A percentile compares a stretch with the other conserved stretches of the same genome.
Evolutionary conservation across 2,888 invertebrate species (phyloP).

Genomic region (Eristalis pertinax): DNA sequence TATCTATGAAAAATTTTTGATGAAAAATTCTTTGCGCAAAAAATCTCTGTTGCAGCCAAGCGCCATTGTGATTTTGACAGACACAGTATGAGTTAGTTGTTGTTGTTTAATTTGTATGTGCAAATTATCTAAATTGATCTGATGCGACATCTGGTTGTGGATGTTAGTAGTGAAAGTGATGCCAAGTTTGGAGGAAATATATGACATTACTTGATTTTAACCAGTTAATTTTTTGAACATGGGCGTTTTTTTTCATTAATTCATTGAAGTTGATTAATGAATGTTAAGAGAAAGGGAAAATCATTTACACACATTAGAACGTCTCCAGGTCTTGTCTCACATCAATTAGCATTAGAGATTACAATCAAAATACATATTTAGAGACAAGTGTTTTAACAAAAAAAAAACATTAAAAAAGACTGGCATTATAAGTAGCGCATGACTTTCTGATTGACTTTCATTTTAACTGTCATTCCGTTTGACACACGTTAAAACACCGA

Average conservation of each 20-base stretch:
- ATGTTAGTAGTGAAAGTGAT: not conserved
- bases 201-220: no score
- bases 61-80: constrained; percentile 30
- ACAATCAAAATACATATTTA: no score
- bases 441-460: no score
- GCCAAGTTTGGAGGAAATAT: not conserved
- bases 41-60: not conserved
- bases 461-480: no score
- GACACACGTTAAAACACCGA: no score
- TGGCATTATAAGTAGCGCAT: no score
- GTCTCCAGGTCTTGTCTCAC: no score
- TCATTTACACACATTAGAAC: no score
- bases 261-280: not conserved
- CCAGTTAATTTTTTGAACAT: not conserved
- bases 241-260: not conserved
- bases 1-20: not conserved
- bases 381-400: no score
- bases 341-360: no score
- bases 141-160: constrained; percentile 9
- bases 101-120: not conserved
- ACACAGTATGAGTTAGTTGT: not conserved
- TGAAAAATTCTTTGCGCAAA: not conserved
- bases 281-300: no score
- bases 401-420: no score
- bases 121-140: not conserved